A percentile compares a stretch with the other conserved stretches of the same genome.
Evolutionary conservation across 2,113 vertebrate species (phyloP).

Genomic region (Chionis minor): DNA sequence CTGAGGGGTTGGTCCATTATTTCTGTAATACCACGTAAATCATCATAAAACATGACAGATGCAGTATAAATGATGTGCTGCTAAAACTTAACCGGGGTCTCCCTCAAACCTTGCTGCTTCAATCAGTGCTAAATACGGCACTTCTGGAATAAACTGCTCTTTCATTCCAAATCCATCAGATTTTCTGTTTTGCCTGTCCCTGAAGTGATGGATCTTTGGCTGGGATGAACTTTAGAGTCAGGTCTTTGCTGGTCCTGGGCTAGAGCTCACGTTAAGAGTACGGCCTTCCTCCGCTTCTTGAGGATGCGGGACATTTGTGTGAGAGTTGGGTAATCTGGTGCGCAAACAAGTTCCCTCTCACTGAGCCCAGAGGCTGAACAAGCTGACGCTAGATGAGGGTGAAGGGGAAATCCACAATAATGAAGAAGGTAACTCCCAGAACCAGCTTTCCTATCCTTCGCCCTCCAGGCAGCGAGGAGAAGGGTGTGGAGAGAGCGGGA

Average conservation of each 20-base stretch:
- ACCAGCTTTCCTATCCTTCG: neutral
- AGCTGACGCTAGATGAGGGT: neutral
- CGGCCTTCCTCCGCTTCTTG: neutral
- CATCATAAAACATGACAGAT: constrained; percentile 7
- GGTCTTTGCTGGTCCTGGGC: neutral
- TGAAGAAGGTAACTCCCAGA: neutral
- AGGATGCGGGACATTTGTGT: neutral
- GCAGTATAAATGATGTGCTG: neutral
- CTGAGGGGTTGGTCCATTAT: neutral
- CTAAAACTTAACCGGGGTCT: neutral
- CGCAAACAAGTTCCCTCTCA: neutral
- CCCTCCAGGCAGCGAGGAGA: neutral
- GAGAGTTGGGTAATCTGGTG: neutral
- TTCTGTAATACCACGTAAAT: neutral
- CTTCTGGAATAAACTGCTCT: neutral
- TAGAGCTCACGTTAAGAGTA: neutral
- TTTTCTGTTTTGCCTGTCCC: constrained; percentile 20
- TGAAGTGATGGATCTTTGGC: neutral
- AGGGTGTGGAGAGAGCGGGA: neutral
- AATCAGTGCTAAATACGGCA: neutral
- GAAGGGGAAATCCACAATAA: constrained; percentile 33
- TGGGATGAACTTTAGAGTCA: neutral
- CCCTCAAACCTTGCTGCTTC: neutral
- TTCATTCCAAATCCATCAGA: constrained; percentile 18
- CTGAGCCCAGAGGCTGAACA: neutral